These are phyloP conservation scores for Eudemis profundana DNA, from an alignment of 2,888 invertebrate species.

Conservation along the genomic window DNA sequence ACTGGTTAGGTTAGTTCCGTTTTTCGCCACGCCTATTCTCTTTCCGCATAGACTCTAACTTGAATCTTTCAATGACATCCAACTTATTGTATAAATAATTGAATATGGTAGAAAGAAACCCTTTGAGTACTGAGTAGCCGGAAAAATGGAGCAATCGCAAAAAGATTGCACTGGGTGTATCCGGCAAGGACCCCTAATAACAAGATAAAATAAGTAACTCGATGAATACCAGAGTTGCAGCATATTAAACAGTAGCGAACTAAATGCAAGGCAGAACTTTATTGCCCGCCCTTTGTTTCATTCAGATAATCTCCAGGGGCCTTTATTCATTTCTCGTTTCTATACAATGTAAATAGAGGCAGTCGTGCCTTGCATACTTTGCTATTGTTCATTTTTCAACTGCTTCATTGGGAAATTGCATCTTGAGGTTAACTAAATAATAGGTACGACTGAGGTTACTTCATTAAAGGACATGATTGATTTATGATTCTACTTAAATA, in stretches of 20 bases:
- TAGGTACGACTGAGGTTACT: not conserved
- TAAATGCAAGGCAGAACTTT: conserved; percentile 33
- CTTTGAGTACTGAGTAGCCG: no score
- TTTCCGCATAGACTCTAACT: no score
- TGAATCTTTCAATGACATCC: no score
- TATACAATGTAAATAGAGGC: conserved; percentile 33
- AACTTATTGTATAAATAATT: no score
- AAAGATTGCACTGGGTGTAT: no score
- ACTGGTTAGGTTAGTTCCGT: no score
- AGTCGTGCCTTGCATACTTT: not conserved
- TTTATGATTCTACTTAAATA: not conserved
- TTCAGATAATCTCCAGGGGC: conserved; percentile 34
- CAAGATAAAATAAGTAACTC: not conserved
- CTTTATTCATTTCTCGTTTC: conserved; percentile 27
- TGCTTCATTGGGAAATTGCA: conserved; percentile 44
- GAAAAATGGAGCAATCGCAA: no score
- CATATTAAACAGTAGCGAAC: conserved; percentile 23
- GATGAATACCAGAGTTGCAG: conserved; percentile 12
- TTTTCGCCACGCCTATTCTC: no score
- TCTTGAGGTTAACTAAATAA: conserved; percentile 45
- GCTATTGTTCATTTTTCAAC: conserved; percentile 48
- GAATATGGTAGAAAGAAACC: no score
- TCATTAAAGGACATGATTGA: not conserved
- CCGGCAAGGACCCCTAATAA: no score
- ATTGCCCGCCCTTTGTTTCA: conserved; percentile 37